phyloP scores from a whole-genome alignment of 2,797 vertebrate species.

The Halcyon chelicuti region DNA sequence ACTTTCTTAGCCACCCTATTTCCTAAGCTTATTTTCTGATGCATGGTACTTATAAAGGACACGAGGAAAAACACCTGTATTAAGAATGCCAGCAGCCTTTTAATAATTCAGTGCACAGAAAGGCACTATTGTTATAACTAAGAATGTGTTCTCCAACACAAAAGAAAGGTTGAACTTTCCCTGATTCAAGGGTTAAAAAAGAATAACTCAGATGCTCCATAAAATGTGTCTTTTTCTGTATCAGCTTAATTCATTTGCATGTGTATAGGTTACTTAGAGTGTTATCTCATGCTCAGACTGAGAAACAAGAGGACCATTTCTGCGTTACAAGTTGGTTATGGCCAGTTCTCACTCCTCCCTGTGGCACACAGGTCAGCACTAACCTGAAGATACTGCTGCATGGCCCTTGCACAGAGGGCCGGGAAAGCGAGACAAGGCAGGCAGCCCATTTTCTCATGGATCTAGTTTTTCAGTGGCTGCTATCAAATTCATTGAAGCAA shows the following conservation, averaged over 20 bases:
- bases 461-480: conserved; percentile 67
- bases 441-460: conserved; percentile 59
- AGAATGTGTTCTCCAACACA: background rate
- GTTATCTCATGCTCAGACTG: background rate
- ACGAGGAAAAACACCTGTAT: background rate
- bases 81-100: background rate
- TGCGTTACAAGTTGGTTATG: background rate
- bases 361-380: background rate
- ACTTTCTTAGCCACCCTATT: background rate
- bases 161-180: background rate
- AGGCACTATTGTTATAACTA: background rate
- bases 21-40: background rate
- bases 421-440: conserved; percentile 17
- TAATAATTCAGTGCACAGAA: conserved; percentile 9
- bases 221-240: background rate
- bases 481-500: conserved; percentile 69
- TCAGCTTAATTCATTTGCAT: background rate
- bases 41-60: background rate
- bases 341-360: background rate
- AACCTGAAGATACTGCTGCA: background rate
- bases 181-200: background rate
- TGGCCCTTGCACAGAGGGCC: background rate
- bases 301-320: background rate
- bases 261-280: background rate
- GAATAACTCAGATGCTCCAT: background rate